Percentiles rank a stretch among this genome's conserved stretches.
These are phyloP conservation scores for Endotricha flammealis DNA, from an alignment of 2,888 invertebrate species.

Conservation along the genomic window DNA sequence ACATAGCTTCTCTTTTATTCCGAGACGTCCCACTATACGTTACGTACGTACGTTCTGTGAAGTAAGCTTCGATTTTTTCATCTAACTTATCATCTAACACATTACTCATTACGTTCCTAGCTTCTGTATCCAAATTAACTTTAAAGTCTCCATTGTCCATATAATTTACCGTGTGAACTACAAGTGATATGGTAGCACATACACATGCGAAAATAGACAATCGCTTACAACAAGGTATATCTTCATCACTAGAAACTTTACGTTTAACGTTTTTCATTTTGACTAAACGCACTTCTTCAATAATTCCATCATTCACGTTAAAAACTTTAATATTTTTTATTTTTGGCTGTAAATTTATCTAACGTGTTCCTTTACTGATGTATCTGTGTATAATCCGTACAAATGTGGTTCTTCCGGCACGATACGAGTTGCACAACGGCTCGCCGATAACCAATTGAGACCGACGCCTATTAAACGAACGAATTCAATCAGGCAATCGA, in stretches of 20 bases:
- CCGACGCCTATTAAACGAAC: slow-evolving; percentile 44
- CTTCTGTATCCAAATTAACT: slow-evolving; percentile 32
- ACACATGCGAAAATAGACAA: slow-evolving; percentile 54
- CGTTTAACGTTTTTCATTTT: slow-evolving; percentile 27
- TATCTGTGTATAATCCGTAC: slow-evolving; percentile 59
- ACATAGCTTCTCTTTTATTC: slow-evolving; percentile 67
- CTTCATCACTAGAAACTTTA: slow-evolving; percentile 16
- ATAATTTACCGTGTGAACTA: slow-evolving; percentile 55
- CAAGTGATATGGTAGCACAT: slow-evolving; percentile 55
- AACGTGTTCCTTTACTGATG: slow-evolving; percentile 23
- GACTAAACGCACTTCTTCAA: not conserved
- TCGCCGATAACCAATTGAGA: slow-evolving; percentile 65
- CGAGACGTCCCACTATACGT: slow-evolving; percentile 35
- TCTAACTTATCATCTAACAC: slow-evolving; percentile 49
- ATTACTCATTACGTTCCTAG: slow-evolving; percentile 34
- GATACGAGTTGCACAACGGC: slow-evolving; percentile 58
- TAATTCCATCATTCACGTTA: not conserved
- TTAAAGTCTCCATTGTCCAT: slow-evolving; percentile 29
- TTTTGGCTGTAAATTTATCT: slow-evolving; percentile 2
- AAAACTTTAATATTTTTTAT: not conserved
- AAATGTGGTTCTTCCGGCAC: slow-evolving; percentile 64
- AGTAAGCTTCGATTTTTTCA: slow-evolving; percentile 47
- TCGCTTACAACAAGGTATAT: slow-evolving; percentile 42
- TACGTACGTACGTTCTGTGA: slow-evolving; percentile 35
- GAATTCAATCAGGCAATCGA: slow-evolving; percentile 60